Evolutionary conservation across 1,140 invertebrate species (phyloP).

Genomic region (Drosophila fuyamai): DNA sequence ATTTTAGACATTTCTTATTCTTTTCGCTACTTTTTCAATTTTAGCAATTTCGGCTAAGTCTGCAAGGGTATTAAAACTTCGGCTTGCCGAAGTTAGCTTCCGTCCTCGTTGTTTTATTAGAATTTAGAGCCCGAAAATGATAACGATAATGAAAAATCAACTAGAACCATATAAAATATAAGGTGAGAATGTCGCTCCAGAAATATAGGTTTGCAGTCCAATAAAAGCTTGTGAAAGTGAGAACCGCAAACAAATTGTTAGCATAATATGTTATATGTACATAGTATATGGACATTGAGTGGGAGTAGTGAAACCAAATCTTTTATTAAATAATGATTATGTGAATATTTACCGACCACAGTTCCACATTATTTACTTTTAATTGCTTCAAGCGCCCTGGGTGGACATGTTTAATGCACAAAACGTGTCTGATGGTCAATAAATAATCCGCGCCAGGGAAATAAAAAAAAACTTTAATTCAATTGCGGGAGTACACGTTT

Average conservation of each 20-base stretch:
- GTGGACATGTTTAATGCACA: constrained; percentile 28
- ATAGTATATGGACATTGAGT: background rate
- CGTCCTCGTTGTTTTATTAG: constrained; percentile 19
- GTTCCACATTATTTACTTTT: constrained; percentile 48
- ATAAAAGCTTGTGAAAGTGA: background rate
- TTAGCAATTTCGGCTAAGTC: too few relatives aligned
- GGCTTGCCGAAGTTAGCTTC: too few relatives aligned
- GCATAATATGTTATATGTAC: background rate
- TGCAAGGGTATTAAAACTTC: too few relatives aligned
- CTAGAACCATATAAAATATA: background rate
- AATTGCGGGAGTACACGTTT: background rate
- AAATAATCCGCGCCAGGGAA: constrained; percentile 9
- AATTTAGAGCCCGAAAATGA: background rate
- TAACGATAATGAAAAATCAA: constrained; percentile 1
- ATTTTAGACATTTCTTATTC: too few relatives aligned
- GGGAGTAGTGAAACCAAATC: background rate
- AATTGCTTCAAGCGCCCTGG: constrained; percentile 41
- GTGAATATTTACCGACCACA: background rate
- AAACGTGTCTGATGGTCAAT: constrained; percentile 17
- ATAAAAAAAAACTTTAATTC: background rate
- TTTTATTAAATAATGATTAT: constrained; percentile 2
- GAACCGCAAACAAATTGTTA: background rate
- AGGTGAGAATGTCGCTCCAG: background rate
- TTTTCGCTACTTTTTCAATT: too few relatives aligned
- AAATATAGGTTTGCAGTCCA: background rate